These are phyloP conservation scores for Pecten maximus DNA, from an alignment of 2,888 invertebrate species.

Conservation along the genomic window DNA sequence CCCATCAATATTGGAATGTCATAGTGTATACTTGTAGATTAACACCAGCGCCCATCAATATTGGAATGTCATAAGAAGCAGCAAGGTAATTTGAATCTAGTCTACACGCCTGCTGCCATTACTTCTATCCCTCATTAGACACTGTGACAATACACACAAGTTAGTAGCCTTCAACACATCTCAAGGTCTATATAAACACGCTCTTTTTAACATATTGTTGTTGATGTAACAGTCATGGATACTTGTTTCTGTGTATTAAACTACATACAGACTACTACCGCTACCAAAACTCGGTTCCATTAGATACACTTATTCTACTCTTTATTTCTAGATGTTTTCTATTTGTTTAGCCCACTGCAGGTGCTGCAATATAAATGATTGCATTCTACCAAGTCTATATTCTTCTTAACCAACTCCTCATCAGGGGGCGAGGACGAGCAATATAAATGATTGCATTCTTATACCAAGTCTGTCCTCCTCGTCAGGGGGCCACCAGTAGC, in stretches of 20 bases:
- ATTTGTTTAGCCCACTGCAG: conserved; percentile 20
- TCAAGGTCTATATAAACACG: neutral
- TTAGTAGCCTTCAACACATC: neutral
- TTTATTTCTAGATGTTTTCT: conserved; percentile 1
- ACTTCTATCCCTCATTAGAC: neutral
- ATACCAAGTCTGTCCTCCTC: neutral
- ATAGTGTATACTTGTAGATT: neutral
- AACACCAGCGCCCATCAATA: neutral
- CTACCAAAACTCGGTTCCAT: conserved; percentile 3
- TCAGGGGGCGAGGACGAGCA: neutral
- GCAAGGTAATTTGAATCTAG: neutral
- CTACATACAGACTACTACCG: neutral
- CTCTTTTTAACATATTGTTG: neutral
- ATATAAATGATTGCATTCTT: neutral
- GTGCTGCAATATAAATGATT: conserved; percentile 23
- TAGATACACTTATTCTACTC: neutral
- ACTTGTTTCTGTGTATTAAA: conserved; percentile 5
- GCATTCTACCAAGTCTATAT: neutral
- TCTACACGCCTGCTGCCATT: neutral
- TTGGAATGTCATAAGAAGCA: neutral
- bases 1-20: neutral
- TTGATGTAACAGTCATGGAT: neutral
- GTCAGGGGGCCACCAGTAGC: neutral
- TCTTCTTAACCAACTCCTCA: neutral
- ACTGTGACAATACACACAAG: neutral